Conservation (phyloP, 53 echinoderm and acorn worm species). For the Holothuria scabra region DNA sequence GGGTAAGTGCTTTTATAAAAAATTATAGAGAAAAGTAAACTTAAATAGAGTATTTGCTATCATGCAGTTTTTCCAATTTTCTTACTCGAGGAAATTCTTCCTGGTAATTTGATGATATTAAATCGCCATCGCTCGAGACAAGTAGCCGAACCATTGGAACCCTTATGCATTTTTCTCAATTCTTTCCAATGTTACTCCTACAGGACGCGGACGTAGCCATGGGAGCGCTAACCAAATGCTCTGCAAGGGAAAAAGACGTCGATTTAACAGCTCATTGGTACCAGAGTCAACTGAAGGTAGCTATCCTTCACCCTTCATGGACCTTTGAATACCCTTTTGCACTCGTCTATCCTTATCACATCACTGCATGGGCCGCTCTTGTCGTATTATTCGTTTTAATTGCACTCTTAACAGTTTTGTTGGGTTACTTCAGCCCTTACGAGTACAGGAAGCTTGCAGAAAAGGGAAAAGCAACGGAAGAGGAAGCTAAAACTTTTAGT, state of each 20-base stretch:
- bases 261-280: slow-evolving; percentile 70
- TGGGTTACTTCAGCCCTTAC: slow-evolving; percentile 69
- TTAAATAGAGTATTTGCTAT: no score
- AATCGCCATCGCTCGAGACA: no score
- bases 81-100: no score
- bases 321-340: slow-evolving; percentile 81
- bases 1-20: slow-evolving; percentile 68
- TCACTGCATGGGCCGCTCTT: slow-evolving; percentile 74
- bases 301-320: slow-evolving; percentile 80
- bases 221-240: slow-evolving; percentile 65
- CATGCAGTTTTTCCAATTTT: no score
- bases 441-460: slow-evolving; percentile 63
- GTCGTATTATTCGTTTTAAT: slow-evolving; percentile 64
- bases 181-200: background rate
- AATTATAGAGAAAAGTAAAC: slow-evolving; percentile 5
- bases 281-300: slow-evolving; percentile 60
- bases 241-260: slow-evolving; percentile 65
- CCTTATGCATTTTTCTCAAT: no score
- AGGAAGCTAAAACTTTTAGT: slow-evolving; percentile 61
- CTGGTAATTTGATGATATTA: no score
- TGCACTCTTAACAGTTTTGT: slow-evolving; percentile 53
- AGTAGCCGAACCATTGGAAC: no score
- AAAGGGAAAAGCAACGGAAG: slow-evolving; percentile 59
- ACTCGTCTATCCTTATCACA: slow-evolving; percentile 67
- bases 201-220: slow-evolving; percentile 93